Evolutionary conservation across 2,888 invertebrate species (phyloP).

Genomic region (Chaitophorus viminalis): DNA sequence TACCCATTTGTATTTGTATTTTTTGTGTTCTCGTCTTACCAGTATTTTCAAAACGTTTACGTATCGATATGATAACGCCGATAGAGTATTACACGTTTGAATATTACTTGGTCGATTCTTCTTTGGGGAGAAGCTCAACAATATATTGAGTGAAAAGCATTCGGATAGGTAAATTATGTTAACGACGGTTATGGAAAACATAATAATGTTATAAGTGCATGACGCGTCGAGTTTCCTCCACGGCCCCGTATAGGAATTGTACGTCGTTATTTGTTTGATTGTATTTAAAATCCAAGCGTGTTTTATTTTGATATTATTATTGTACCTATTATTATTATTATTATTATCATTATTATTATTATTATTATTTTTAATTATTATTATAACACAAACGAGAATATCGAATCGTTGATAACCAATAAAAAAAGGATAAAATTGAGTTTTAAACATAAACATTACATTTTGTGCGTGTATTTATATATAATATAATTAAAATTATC

Average conservation of each 20-base stretch:
- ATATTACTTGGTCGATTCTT: background rate
- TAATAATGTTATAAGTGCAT: background rate
- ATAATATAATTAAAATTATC: background rate
- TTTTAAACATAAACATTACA: background rate
- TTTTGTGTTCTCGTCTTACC: no score
- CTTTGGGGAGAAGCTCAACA: no score
- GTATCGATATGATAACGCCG: no score
- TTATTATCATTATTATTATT: conserved; percentile 12
- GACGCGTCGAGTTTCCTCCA: background rate
- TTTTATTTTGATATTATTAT: background rate
- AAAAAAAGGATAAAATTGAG: background rate
- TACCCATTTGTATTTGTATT: no score
- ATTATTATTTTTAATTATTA: background rate
- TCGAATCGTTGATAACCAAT: conserved; percentile 29
- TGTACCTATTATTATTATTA: conserved; percentile 8
- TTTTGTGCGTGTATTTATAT: background rate
- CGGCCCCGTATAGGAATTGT: background rate
- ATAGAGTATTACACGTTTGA: no score
- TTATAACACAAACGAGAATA: background rate
- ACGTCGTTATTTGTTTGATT: background rate
- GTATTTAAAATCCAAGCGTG: background rate
- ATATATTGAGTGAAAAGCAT: background rate
- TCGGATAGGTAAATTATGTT: background rate
- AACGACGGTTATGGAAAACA: background rate
- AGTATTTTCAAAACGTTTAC: no score